Evolutionary conservation across 2,113 vertebrate genomes (phyloP), one percentile per base, ranked within the genome.

Genomic region (Bagarius yarrelli): DNA sequence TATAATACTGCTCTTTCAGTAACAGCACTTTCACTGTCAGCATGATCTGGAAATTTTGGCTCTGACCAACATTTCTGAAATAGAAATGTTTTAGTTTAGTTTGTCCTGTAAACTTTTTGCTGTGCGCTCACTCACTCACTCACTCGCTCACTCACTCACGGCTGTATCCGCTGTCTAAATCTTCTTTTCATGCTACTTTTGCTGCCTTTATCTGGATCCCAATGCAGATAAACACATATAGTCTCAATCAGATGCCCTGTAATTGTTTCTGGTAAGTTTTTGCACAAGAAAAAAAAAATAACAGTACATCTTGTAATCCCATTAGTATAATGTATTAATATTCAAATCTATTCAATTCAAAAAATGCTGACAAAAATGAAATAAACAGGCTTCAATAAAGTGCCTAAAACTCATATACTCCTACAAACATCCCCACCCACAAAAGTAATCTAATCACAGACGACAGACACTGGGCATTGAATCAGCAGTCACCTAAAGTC

Each of bases 401-500:
- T n/a, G 14, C 67, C n/a, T 50, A 40, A 59, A 76, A 82, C 80
- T 74, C 85, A 79, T 70, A 83, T 84, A 87, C 74, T 83, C 55
- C 73, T 16, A 80, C 66, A 75, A 55, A 64, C 53, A 8, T 87
- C 83, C 67, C 81, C 80, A 81, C 56, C 13, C 8, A 73, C 53
- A 63, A 18, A 25, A 36, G 34, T 32, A 52, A 72, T 53, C 69
- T 55, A 55, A 73, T 55, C 50, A 81, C 63, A 87, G 81, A 81
- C 86, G 83, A 90, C 82, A 75, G 87, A 86, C 87, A 87, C 87
- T 87, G 89, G 84, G 86, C 83, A 64, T 67, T n/a, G 85, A 86
- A 90, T 90, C 88, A 88, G 85, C 79, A 56, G 64, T 83, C 87
- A 87, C 88, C 86, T 87, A 74, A 87, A 88, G 84, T 80, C 86